Evolutionary conservation across 2,888 invertebrate genomes (phyloP).

Genomic region (Matsumyia berberina): DNA sequence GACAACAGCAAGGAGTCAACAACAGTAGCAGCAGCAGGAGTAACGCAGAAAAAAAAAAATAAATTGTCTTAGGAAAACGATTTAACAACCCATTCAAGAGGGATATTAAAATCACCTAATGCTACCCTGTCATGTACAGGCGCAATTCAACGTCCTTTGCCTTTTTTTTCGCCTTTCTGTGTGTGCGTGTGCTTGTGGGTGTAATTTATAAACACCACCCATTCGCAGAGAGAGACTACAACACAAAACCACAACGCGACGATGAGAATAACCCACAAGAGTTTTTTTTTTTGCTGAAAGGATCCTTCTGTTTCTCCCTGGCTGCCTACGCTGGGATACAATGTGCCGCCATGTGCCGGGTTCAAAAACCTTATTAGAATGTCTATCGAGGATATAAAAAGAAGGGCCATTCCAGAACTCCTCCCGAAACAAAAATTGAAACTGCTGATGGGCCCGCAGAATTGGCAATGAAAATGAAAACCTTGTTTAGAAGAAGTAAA

Average conservation of each 20-base stretch:
- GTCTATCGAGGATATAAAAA: slow-evolving; percentile 57
- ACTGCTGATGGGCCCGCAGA: slow-evolving; percentile 35
- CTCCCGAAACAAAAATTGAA: slow-evolving; percentile 2
- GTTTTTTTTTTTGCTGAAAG: slow-evolving; percentile 19
- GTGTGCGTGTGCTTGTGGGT: slow-evolving; percentile 26
- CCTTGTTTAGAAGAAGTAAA: slow-evolving; percentile 44
- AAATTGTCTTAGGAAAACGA: slow-evolving; percentile 72
- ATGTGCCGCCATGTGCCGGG: slow-evolving; percentile 58
- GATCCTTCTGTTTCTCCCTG: slow-evolving; percentile 19
- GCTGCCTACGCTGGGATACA: slow-evolving; percentile 13
- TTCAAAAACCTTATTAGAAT: slow-evolving; percentile 73
- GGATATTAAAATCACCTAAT: slow-evolving; percentile 76
- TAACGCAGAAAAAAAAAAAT: slow-evolving; percentile 48
- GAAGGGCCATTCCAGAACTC: slow-evolving; percentile 4
- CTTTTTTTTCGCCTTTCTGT: slow-evolving; percentile 12
- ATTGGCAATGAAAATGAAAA: slow-evolving; percentile 51
- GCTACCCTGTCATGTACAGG: slow-evolving; percentile 72
- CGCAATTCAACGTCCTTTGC: slow-evolving; percentile 67
- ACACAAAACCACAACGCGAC: slow-evolving; percentile 27
- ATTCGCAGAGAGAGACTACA: slow-evolving; percentile 35
- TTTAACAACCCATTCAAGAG: slow-evolving; percentile 72
- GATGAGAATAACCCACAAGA: slow-evolving; percentile 42
- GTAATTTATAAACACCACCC: slow-evolving; percentile 65
- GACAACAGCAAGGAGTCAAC: slow-evolving; percentile 38
- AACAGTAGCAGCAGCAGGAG: slow-evolving; percentile 22